A percentile compares a stretch with the other conserved stretches of the same genome.
Conservation (phyloP, 2,113 vertebrate genomes). For the Hyperoodon ampullatus region DNA sequence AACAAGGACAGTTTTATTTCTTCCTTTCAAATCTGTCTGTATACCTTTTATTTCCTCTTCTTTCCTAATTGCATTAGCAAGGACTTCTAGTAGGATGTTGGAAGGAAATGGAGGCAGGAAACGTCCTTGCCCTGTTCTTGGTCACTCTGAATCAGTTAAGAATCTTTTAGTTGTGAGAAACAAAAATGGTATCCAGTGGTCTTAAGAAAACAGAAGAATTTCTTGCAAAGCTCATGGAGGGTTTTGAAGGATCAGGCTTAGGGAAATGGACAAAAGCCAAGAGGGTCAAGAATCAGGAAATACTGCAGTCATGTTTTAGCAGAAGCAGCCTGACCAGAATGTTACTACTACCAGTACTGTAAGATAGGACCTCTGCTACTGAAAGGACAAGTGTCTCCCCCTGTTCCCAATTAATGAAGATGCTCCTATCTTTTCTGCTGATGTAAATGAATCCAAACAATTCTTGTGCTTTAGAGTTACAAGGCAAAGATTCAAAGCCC, state of each 20-base stretch:
- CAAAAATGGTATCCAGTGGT: background rate
- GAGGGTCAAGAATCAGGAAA: background rate
- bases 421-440: background rate
- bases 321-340: background rate
- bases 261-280: background rate
- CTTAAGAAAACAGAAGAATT: background rate
- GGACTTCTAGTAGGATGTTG: background rate
- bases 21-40: background rate
- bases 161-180: background rate
- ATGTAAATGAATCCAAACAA: background rate
- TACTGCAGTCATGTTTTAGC: background rate
- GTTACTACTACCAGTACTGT: accelerated
- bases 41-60: background rate
- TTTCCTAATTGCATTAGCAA: background rate
- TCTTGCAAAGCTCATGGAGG: background rate
- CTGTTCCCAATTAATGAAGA: background rate
- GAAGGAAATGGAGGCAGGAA: background rate
- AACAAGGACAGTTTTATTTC: background rate
- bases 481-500: background rate
- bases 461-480: background rate
- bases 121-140: background rate
- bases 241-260: background rate
- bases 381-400: background rate
- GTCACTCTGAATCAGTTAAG: background rate
- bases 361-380: background rate